These are phyloP conservation scores for Temnopleurus reevesii DNA, from an alignment of 53 echinoderm and acorn worm species.

Conservation along the genomic window DNA sequence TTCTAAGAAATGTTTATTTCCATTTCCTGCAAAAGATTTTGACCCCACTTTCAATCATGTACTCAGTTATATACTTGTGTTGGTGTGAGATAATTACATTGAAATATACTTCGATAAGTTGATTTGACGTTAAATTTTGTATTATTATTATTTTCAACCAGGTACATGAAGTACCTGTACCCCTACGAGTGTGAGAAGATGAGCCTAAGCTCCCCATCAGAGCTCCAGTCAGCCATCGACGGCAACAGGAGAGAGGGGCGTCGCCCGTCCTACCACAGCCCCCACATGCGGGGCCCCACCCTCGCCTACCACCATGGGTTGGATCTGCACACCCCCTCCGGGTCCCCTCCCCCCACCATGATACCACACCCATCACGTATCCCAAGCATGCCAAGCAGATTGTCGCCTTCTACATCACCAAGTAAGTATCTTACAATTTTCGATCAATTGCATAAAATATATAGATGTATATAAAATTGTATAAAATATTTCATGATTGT, in stretches of 20 bases:
- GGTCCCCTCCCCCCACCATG: slow-evolving; percentile 91
- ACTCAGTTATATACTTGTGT: too few species aligned
- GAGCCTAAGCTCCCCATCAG: slow-evolving; percentile 81
- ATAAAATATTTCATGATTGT: too few species aligned
- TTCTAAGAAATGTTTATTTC: too few species aligned
- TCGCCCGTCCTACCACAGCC: slow-evolving; percentile 76
- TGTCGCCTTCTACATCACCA: slow-evolving; percentile 56
- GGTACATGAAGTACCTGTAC: slow-evolving; percentile 98
- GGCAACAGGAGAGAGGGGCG: slow-evolving; percentile 90
- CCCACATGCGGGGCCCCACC: slow-evolving; percentile 56
- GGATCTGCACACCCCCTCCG: slow-evolving; percentile 57
- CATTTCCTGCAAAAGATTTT: too few species aligned
- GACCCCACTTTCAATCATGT: too few species aligned
- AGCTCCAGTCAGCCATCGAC: slow-evolving; percentile 91
- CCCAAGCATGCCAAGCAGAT: slow-evolving; percentile 14
- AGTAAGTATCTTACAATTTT: too few species aligned
- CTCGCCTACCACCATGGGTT: slow-evolving; percentile 61
- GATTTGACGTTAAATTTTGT: too few species aligned
- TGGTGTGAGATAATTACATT: too few species aligned
- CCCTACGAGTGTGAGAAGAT: slow-evolving; percentile 95
- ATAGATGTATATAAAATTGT: too few species aligned
- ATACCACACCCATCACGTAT: slow-evolving; percentile 85
- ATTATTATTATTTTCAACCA: too few species aligned
- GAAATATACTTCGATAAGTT: too few species aligned
- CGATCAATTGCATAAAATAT: too few species aligned